These are phyloP conservation scores for Leistus spinibarbis DNA, from an alignment of 2,888 invertebrate species.

Conservation along the genomic window DNA sequence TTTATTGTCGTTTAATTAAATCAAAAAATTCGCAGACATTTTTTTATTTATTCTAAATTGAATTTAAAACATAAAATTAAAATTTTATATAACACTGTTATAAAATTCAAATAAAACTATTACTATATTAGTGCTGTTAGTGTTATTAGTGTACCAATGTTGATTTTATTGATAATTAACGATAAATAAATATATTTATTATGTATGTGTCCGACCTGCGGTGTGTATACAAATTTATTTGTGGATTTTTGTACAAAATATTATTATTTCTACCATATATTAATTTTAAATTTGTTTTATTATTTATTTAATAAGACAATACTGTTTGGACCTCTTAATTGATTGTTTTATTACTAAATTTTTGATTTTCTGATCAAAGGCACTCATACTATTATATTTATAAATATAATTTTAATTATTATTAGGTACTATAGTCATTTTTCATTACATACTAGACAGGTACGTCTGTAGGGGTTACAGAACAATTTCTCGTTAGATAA, in stretches of 20 bases:
- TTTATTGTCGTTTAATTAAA: not conserved
- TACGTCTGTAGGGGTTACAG: too few species aligned
- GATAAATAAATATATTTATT: not conserved
- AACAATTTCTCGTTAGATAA: too few species aligned
- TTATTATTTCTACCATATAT: not conserved
- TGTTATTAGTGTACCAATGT: not conserved
- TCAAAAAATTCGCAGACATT: not conserved
- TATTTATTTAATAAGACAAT: conserved; percentile 2
- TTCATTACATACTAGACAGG: not conserved
- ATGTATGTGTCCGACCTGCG: not conserved
- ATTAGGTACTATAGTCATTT: not conserved
- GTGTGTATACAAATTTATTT: not conserved
- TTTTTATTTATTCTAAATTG: too few species aligned
- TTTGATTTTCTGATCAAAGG: conserved; percentile 5
- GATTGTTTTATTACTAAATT: not conserved
- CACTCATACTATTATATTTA: conserved; percentile 1
- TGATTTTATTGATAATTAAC: not conserved
- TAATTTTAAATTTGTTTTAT: not conserved
- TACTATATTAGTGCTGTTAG: not conserved
- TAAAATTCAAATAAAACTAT: not conserved
- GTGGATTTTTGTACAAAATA: not conserved
- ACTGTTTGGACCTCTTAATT: conserved; percentile 11
- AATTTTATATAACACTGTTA: too few species aligned
- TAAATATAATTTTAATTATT: not conserved
- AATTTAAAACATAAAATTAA: too few species aligned